Evolutionary conservation across 2,113 vertebrate genomes (phyloP), one percentile per base, ranked within the genome.

Genomic region (Petromus typicus): DNA sequence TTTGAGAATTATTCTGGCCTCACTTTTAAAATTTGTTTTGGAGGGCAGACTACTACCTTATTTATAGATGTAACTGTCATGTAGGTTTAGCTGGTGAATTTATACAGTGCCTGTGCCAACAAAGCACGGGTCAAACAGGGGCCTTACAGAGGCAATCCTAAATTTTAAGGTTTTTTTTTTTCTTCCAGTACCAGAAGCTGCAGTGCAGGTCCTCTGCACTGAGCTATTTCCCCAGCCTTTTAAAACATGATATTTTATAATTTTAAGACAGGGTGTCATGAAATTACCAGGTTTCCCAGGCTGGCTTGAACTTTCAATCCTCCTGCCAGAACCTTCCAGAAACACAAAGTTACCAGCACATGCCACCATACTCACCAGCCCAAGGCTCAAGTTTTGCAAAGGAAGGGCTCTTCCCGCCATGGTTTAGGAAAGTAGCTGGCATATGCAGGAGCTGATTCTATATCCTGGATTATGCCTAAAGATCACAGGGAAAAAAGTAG

Each of bases 11-110:
- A 45, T 54, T 27, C 25, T 48, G 27, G 48, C 43, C 22, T 14
- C 40, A 43, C 10, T 88, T 89, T 71, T 64, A 94, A 10, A 25
- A 18, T 3, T 86, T 93, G 34, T 63, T 94, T 93, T 87, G 22
- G 83, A 88, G 25, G 54, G 30, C 12, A 82, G 34, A n/a, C 3
- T 7, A 45, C 13, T 14, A 51, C 17, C 18, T 25, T 48, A 34
- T 9, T 73, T 89, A 34, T n/a, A 69, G 23, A 45, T 48, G 10
- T 34, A 20, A 22, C 18, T 34, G 1, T 89, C 61, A 66, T 10
- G 1, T 10, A 9, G 59, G 32, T 18, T 51, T 67, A 66, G 43
- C 17, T 1, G 56, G 8, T 64, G 57, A 67, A 61, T 56, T n/a
- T 69, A 54, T 69, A 76, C 2, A 59, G 6, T 89, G 37, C 2